A percentile compares a stretch with the other conserved stretches of the same genome.
phyloP scores from a whole-genome alignment of 2,888 invertebrate genomes.

The Embidobia sp. region DNA sequence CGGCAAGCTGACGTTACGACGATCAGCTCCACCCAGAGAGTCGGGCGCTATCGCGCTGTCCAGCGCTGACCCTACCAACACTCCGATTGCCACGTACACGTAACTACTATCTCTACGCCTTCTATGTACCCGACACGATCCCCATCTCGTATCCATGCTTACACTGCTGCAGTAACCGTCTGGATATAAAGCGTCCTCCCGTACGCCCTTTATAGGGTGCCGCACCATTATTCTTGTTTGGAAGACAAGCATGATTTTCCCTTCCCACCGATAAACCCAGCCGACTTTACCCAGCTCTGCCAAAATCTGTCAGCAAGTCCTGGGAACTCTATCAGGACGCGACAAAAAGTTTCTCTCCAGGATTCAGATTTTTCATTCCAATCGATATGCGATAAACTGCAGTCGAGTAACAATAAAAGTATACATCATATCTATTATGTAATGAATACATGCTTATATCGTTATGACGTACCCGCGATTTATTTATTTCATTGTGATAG shows the following conservation, averaged over 20 bases:
- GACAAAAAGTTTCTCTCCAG: conserved; percentile 12
- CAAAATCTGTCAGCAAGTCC: conserved; percentile 16
- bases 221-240: conserved; percentile 57
- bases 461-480: too few species aligned
- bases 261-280: conserved; percentile 33
- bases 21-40: conserved; percentile 71
- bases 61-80: conserved; percentile 71
- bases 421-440: too few species aligned
- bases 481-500: too few species aligned
- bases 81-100: conserved; percentile 52
- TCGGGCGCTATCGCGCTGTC: conserved; percentile 76
- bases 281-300: conserved; percentile 15
- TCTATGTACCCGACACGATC: conserved; percentile 52
- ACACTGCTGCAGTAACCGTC: conserved; percentile 51
- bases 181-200: conserved; percentile 48
- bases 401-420: too few species aligned
- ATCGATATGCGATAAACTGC: too few species aligned
- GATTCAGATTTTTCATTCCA: too few species aligned
- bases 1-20: conserved; percentile 63
- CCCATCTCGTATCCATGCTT: conserved; percentile 54
- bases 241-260: conserved; percentile 55
- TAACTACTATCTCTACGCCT: conserved; percentile 54
- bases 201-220: conserved; percentile 53
- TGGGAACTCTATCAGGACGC: conserved; percentile 1
- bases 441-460: too few species aligned